phyloP scores from a whole-genome alignment of 2,888 invertebrate species.

The Torymus tubicola region DNA sequence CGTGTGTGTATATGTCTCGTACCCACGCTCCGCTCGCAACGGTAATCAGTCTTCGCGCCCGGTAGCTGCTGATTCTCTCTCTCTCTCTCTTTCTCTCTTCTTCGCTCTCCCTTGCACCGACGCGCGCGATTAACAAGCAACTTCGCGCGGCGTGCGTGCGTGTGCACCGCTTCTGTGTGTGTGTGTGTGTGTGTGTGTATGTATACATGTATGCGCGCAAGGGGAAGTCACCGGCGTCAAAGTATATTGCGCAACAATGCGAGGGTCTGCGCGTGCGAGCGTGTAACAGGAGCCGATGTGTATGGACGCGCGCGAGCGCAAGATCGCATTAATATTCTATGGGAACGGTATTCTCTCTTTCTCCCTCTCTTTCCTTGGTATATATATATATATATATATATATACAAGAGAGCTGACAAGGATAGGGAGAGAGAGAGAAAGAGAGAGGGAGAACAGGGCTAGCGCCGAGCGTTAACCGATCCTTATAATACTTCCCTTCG shows the following conservation, averaged over 20 bases:
- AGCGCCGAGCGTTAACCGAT: constrained; percentile 58
- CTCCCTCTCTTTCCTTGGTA: constrained; percentile 34
- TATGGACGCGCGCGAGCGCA: constrained; percentile 56
- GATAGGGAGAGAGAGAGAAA: constrained; percentile 24
- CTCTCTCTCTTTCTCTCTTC: no score
- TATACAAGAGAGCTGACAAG: constrained; percentile 65
- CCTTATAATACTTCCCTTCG: constrained; percentile 54
- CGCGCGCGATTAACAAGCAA: constrained; percentile 44
- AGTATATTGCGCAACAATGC: constrained; percentile 51
- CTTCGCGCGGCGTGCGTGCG: constrained; percentile 32
- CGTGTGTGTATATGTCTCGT: no score
- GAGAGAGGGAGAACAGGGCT: constrained; percentile 4
- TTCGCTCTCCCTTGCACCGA: no score
- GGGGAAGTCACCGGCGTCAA: constrained; percentile 39
- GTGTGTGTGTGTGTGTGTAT: no score
- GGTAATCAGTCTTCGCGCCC: neutral
- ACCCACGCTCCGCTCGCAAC: neutral
- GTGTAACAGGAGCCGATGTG: constrained; percentile 52
- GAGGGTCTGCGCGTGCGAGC: constrained; percentile 5
- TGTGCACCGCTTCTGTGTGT: no score
- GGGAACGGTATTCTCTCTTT: constrained; percentile 71
- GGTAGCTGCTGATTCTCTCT: neutral
- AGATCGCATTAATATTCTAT: constrained; percentile 75
- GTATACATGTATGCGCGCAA: neutral
- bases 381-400: no score